These are phyloP conservation scores for Trichomycterus rosablanca DNA, from an alignment of 2,113 vertebrate genomes.

Conservation along the genomic window DNA sequence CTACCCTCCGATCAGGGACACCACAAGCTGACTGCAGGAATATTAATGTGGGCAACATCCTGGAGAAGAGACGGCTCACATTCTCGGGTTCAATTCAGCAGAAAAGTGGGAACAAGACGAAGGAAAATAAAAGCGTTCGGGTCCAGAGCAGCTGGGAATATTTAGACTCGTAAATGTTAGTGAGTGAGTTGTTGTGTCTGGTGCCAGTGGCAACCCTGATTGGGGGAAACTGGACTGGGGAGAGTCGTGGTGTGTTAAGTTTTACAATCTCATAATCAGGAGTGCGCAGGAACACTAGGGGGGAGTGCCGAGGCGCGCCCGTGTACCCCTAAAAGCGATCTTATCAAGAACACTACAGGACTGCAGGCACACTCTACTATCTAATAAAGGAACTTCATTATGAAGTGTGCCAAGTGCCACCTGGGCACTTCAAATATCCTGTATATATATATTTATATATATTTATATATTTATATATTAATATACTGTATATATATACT, in stretches of 20 bases:
- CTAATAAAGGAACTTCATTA: too few species aligned
- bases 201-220: slow-evolving; percentile 54
- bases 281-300: slow-evolving; percentile 22
- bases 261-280: slow-evolving; percentile 57
- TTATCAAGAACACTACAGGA: too few species aligned
- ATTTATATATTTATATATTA: too few species aligned
- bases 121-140: slow-evolving; percentile 19
- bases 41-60: background rate
- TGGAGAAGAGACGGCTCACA: background rate
- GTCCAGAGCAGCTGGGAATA: slow-evolving; percentile 46
- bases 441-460: too few species aligned
- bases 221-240: slow-evolving; percentile 51
- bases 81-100: background rate
- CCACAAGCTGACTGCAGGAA: slow-evolving; percentile 4
- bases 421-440: too few species aligned
- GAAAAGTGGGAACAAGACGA: background rate
- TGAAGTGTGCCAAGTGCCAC: too few species aligned
- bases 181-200: slow-evolving; percentile 63
- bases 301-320: slow-evolving; percentile 9
- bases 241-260: slow-evolving; percentile 49
- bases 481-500: too few species aligned
- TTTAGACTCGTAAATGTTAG: slow-evolving; percentile 50
- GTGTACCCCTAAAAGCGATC: background rate
- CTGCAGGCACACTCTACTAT: too few species aligned
- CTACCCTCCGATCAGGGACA: too few species aligned